These are phyloP conservation scores for Venturia canescens DNA, from an alignment of 1,140 invertebrate species.

Conservation along the genomic window DNA sequence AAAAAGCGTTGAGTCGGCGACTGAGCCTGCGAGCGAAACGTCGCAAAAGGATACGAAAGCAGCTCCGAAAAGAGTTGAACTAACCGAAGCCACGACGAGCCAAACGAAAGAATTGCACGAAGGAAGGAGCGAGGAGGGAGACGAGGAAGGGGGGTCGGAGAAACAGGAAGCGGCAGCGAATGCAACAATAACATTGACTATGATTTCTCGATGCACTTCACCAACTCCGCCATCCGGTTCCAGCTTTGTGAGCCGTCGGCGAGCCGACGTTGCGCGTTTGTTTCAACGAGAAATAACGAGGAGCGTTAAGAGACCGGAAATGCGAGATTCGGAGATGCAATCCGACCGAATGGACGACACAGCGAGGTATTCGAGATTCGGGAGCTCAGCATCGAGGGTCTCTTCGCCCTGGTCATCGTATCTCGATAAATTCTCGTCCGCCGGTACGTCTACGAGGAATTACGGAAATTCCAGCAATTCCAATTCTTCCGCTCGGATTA, in stretches of 20 bases:
- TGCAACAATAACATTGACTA: constrained; percentile 74
- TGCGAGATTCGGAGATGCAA: constrained; percentile 82
- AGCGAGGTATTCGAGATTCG: constrained; percentile 80
- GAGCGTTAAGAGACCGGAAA: constrained; percentile 77
- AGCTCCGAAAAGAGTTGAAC: not conserved
- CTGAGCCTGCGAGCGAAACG: too few relatives aligned
- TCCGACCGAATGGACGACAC: constrained; percentile 82
- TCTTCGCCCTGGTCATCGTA: constrained; percentile 81
- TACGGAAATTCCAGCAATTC: constrained; percentile 54
- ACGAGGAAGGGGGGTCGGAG: not conserved
- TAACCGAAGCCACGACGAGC: not conserved
- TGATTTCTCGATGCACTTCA: constrained; percentile 86
- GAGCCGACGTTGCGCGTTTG: constrained; percentile 84
- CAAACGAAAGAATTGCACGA: not conserved
- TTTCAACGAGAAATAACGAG: constrained; percentile 82
- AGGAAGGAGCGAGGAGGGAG: constrained; percentile 9
- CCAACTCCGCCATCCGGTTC: constrained; percentile 84
- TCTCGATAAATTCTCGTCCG: constrained; percentile 76
- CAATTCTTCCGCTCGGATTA: constrained; percentile 53
- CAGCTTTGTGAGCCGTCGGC: constrained; percentile 79
- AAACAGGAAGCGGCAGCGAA: not conserved
- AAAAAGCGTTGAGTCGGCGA: not conserved
- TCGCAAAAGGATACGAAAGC: not conserved
- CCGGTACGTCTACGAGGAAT: constrained; percentile 59
- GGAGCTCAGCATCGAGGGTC: constrained; percentile 72